phyloP scores from a whole-genome alignment of 2,113 vertebrate genomes.

The Gorsachius goisagi region DNA sequence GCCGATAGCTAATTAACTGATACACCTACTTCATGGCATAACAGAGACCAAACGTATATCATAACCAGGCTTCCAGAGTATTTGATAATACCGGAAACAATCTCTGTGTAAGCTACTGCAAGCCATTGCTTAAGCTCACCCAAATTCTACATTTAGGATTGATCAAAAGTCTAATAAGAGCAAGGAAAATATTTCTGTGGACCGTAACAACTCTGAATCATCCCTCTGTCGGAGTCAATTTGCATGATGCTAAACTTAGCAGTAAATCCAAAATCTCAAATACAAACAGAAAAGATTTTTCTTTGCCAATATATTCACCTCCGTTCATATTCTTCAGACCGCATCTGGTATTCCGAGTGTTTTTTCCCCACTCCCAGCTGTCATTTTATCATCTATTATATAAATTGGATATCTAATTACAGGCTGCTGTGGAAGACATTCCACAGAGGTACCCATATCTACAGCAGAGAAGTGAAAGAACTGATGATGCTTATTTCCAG shows the following conservation, averaged over 20 bases:
- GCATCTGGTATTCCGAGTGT: background rate
- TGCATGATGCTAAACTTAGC: background rate
- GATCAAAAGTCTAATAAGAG: background rate
- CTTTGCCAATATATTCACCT: background rate
- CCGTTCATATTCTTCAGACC: background rate
- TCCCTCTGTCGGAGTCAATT: background rate
- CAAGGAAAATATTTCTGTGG: background rate
- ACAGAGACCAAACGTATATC: background rate
- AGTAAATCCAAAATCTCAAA: background rate
- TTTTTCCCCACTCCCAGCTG: background rate
- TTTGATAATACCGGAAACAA: background rate
- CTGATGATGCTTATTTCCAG: background rate
- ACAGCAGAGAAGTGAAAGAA: background rate
- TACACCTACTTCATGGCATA: background rate
- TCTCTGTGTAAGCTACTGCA: background rate
- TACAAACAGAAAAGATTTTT: background rate
- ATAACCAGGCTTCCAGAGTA: background rate
- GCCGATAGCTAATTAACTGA: background rate
- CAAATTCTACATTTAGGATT: background rate
- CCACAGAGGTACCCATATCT: background rate
- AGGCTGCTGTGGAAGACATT: background rate
- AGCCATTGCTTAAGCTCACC: background rate
- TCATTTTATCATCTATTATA: background rate
- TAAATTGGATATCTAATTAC: background rate
- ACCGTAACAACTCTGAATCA: background rate